Conservation (phyloP, 2,113 vertebrate species). For the Oreochromis tanganicae region DNA sequence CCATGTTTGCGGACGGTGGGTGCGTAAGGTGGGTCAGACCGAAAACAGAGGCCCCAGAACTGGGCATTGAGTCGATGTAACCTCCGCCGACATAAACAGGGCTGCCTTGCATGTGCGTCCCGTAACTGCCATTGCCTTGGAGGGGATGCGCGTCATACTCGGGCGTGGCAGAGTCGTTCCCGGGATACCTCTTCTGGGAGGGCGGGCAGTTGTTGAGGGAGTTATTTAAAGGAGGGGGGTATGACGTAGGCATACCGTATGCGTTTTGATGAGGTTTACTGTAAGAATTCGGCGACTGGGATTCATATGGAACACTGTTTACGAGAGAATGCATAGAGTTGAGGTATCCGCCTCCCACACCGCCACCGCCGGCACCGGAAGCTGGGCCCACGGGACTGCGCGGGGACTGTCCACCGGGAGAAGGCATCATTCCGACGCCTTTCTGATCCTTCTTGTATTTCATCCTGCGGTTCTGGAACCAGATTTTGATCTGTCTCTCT, state of each 20-base stretch:
- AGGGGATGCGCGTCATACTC: slow-evolving; percentile 90
- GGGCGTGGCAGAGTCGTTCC: slow-evolving; percentile 83
- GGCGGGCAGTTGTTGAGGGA: slow-evolving; percentile 87
- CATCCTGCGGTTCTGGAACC: slow-evolving; percentile 99
- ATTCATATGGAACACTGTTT: slow-evolving; percentile 91
- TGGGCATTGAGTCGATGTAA: slow-evolving; percentile 90
- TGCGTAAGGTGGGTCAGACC: slow-evolving; percentile 91
- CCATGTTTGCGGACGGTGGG: slow-evolving; percentile 84
- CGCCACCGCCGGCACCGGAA: slow-evolving; percentile 77
- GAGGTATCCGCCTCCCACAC: slow-evolving; percentile 78
- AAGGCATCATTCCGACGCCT: slow-evolving; percentile 93
- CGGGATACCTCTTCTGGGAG: slow-evolving; percentile 89
- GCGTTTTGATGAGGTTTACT: slow-evolving; percentile 89
- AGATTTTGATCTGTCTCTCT: slow-evolving; percentile 99
- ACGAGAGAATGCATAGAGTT: slow-evolving; percentile 97
- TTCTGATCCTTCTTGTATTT: slow-evolving; percentile 99
- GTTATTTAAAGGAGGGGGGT: slow-evolving; percentile 82
- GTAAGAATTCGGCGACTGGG: slow-evolving; percentile 90
- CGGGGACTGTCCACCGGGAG: slow-evolving; percentile 92
- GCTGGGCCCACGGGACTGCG: slow-evolving; percentile 84
- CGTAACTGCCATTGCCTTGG: slow-evolving; percentile 90
- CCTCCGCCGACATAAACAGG: slow-evolving; percentile 93
- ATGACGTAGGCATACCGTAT: slow-evolving; percentile 87
- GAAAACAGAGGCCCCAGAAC: slow-evolving; percentile 88
- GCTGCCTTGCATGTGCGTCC: slow-evolving; percentile 94